These are phyloP conservation scores for Tamandua tetradactyla DNA, from an alignment of 2,797 vertebrate species.

Conservation along the genomic window DNA sequence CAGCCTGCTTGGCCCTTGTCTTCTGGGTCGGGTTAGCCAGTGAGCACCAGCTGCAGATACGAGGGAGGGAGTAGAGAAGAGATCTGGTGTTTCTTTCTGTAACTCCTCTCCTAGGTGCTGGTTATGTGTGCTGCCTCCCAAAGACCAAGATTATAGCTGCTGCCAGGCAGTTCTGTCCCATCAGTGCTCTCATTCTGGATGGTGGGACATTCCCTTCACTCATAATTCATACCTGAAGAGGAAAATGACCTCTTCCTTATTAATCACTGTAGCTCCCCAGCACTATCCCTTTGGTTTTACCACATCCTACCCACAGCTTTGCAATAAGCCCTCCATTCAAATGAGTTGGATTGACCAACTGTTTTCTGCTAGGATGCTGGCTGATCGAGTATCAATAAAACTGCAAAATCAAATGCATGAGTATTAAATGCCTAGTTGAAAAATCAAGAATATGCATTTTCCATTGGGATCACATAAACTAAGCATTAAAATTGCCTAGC, in stretches of 20 bases:
- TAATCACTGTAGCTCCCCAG: not conserved
- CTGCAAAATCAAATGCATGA: slow-evolving; percentile 58
- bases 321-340: not conserved
- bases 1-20: not conserved
- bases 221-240: not conserved
- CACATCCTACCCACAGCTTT: not conserved
- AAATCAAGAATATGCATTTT: slow-evolving; percentile 67
- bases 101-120: not conserved
- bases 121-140: not conserved
- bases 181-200: not conserved
- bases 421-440: slow-evolving; percentile 78
- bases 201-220: not conserved
- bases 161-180: not conserved
- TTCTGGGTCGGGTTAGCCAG: not conserved
- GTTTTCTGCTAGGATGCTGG: not conserved
- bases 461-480: slow-evolving; percentile 52
- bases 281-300: not conserved
- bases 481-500: slow-evolving; percentile 67
- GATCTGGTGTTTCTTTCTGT: not conserved
- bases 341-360: not conserved
- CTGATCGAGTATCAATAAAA: slow-evolving; percentile 65
- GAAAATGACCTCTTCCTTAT: not conserved
- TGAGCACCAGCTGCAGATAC: not conserved
- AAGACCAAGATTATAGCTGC: not conserved
- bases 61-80: not conserved